These are phyloP conservation scores for Trigoniulus corallinus DNA, from an alignment of 1,140 invertebrate genomes.

Conservation along the genomic window DNA sequence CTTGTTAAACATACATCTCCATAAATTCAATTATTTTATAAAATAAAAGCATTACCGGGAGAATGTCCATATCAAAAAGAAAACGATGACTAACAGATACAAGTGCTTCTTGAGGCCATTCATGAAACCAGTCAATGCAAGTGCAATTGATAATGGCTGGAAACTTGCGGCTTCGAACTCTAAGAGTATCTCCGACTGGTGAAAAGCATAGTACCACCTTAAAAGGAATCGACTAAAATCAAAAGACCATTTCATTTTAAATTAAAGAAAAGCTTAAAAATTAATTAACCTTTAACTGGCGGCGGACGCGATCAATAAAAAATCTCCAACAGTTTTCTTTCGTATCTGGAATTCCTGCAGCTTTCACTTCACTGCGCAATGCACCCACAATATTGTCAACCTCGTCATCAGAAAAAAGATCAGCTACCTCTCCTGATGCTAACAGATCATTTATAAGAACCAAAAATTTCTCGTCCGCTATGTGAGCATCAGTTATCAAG, in stretches of 20 bases:
- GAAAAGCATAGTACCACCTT: conserved; percentile 80
- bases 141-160: conserved; percentile 90
- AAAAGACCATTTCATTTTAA: conserved; percentile 1
- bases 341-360: conserved; percentile 58
- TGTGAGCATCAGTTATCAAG: conserved; percentile 90
- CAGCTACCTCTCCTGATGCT: conserved; percentile 86
- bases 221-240: background rate
- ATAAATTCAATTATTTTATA: conserved; percentile 16
- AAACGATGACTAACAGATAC: conserved; percentile 80
- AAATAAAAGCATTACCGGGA: conserved; percentile 42
- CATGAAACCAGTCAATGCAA: conserved; percentile 93
- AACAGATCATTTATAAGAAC: conserved; percentile 91
- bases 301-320: conserved; percentile 84
- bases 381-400: conserved; percentile 85
- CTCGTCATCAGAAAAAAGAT: conserved; percentile 89
- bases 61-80: conserved; percentile 56
- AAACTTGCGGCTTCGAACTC: conserved; percentile 82
- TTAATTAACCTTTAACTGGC: conserved; percentile 56
- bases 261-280: background rate
- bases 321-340: conserved; percentile 95
- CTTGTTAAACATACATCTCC: background rate
- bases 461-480: conserved; percentile 84
- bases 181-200: conserved; percentile 75
- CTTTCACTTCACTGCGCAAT: conserved; percentile 70
- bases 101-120: conserved; percentile 89